These are phyloP conservation scores for Macaria liturata DNA, from an alignment of 2,888 invertebrate species.

Conservation along the genomic window DNA sequence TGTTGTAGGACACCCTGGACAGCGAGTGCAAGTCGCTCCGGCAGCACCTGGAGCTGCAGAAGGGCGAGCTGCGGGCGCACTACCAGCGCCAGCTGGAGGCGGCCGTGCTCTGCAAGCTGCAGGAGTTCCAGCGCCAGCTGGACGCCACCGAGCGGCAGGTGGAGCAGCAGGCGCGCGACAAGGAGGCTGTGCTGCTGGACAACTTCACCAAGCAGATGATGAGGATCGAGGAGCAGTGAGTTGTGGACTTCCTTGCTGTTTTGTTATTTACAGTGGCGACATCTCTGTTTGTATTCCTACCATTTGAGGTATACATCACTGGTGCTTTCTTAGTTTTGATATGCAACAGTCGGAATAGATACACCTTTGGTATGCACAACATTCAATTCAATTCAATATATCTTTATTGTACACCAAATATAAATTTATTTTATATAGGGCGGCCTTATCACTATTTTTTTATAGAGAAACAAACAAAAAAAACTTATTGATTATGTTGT, in stretches of 20 bases:
- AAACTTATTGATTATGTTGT: no score
- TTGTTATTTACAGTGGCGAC: neutral
- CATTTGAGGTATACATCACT: no score
- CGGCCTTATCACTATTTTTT: no score
- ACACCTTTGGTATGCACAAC: no score
- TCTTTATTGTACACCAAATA: no score
- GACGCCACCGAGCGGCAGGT: slow-evolving; percentile 87
- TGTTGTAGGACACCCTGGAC: slow-evolving; percentile 72
- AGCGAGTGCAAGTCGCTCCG: slow-evolving; percentile 78
- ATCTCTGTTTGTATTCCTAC: neutral
- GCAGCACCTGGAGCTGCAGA: slow-evolving; percentile 84
- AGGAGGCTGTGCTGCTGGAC: slow-evolving; percentile 87
- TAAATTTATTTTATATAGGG: no score
- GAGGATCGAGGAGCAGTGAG: slow-evolving; percentile 84
- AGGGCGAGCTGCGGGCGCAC: slow-evolving; percentile 87
- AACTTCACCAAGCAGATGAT: slow-evolving; percentile 88
- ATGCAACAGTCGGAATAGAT: no score
- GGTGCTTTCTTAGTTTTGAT: no score
- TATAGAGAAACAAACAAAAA: no score
- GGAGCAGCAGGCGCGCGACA: slow-evolving; percentile 84
- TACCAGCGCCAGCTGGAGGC: slow-evolving; percentile 92
- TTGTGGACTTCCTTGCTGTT: slow-evolving; percentile 21
- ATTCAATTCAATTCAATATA: no score
- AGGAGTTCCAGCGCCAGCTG: slow-evolving; percentile 88
- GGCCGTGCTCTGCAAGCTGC: slow-evolving; percentile 89